Evolutionary conservation across 2,797 vertebrate species (phyloP).

Genomic region (Furcifer pardalis): DNA sequence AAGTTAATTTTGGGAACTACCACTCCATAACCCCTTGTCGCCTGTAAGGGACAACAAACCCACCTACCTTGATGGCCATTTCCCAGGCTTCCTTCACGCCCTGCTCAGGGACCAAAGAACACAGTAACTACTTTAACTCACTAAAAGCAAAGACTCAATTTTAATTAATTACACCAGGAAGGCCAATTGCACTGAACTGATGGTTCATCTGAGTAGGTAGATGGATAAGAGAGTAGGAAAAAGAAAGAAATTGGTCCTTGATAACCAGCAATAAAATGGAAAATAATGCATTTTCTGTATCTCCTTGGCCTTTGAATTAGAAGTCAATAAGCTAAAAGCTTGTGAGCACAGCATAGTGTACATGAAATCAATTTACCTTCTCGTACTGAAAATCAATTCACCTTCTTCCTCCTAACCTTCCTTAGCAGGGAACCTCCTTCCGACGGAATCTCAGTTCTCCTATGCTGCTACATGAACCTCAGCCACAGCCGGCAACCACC

Average conservation of each 20-base stretch:
- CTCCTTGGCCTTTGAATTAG: background rate
- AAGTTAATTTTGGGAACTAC: too few relatives aligned
- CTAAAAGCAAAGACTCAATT: too few relatives aligned
- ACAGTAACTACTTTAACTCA: too few relatives aligned
- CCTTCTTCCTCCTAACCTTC: background rate
- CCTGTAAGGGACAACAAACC: too few relatives aligned
- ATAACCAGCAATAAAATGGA: background rate
- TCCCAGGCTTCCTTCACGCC: too few relatives aligned
- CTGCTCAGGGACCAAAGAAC: too few relatives aligned
- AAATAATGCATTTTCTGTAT: background rate
- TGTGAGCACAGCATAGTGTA: background rate
- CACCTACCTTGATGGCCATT: too few relatives aligned
- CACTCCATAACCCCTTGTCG: background rate
- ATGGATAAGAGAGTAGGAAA: background rate
- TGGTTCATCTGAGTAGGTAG: background rate
- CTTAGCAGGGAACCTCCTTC: constrained; percentile 85
- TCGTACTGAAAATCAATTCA: too few relatives aligned
- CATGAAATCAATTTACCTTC: too few relatives aligned
- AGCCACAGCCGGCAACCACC: constrained; percentile 49
- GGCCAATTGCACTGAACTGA: background rate
- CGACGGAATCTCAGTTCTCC: constrained; percentile 93
- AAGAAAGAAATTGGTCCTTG: background rate
- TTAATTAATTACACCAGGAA: too few relatives aligned
- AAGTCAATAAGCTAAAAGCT: background rate
- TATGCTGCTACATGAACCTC: constrained; percentile 83